Conservation (phyloP, 2,797 vertebrate genomes). For the Danio aesculapii region DNA sequence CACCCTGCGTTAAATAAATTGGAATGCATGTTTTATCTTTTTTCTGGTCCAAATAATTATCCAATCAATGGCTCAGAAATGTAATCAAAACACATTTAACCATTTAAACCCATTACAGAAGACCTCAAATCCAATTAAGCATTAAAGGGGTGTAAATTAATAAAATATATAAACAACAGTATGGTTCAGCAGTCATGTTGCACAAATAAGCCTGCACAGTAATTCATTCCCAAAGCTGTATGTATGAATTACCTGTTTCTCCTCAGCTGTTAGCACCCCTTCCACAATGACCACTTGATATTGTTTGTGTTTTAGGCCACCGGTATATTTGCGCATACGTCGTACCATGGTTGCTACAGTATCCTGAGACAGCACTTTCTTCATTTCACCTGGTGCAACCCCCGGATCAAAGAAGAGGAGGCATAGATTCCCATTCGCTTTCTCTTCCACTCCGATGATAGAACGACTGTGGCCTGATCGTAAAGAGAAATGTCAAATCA, state of each 20-base stretch:
- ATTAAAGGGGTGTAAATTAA: background rate
- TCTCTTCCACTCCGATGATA: constrained; percentile 91
- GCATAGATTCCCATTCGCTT: constrained; percentile 84
- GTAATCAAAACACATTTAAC: too few relatives aligned
- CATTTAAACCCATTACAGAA: too few relatives aligned
- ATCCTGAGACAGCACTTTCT: constrained; percentile 81
- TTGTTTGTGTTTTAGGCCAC: constrained; percentile 88
- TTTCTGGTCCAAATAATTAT: too few relatives aligned
- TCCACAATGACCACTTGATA: constrained; percentile 90
- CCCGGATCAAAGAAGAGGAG: constrained; percentile 90
- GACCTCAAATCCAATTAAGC: too few relatives aligned
- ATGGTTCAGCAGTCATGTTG: background rate
- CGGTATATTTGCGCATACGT: constrained; percentile 78
- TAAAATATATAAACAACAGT: background rate
- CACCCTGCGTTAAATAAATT: too few relatives aligned
- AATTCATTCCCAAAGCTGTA: background rate
- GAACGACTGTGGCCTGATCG: constrained; percentile 89
- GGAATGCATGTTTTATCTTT: too few relatives aligned
- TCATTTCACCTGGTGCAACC: constrained; percentile 80
- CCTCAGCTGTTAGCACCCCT: constrained; percentile 83
- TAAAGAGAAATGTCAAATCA: background rate
- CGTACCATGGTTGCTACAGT: constrained; percentile 71
- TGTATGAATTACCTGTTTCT: constrained; percentile 81
- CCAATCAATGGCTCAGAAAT: too few relatives aligned
- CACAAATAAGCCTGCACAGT: background rate